Base-by-base conservation (phyloP, 2,888 invertebrate species). In the Euplagia quadripunctaria region DNA sequence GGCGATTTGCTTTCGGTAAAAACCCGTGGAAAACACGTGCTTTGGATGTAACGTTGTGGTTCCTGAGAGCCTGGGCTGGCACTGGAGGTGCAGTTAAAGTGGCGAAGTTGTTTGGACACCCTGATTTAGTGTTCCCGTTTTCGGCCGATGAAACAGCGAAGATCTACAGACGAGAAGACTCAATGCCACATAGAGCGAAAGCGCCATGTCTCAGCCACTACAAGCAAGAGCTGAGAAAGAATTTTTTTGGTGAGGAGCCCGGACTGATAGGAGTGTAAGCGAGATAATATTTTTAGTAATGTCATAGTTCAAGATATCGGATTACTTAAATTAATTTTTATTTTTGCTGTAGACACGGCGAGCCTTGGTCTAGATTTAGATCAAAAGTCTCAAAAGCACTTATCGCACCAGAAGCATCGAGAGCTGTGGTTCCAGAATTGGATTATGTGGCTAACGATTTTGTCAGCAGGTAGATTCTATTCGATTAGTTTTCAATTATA, bases 351-450 rank as follows among this genome's bases (percentile, higher is more conserved):
- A 99, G 98, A 79, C 98, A 98, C 90, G 99, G 98, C 0, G 97
- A 97, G 87, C 97, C 97, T 86, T 99, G 99, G 99, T 98, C 98
- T 88, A 96, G 96, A 81, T 97, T 99, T 89, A 96, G 99, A 80
- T 97, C 97, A 74, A 97, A 98, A 92, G 98, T 98, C 43, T 98
- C 98, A 85, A 98, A 98, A 90, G 97, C 97, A 82, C 96, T 99
- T 91, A 96, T 98, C 90, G 97, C 98, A 76, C 98, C 98, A 0
- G 97, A 97, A 82, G 97, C 97, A 14, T 97, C 98, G 20, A 97
- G 97, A 88, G 97, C 97, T 71, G 98, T 97, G 87, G 97, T 98
- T 64, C 97, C 97, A 17, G 97, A 97, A 70, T 96, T 98, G 80
- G 97, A 98, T 89, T 94, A 96, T 81, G 98, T 98, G 76, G 97